Evolutionary conservation across 2,888 invertebrate genomes (phyloP), one percentile per base, ranked within the genome.

Genomic region (Epinotia demarniana): DNA sequence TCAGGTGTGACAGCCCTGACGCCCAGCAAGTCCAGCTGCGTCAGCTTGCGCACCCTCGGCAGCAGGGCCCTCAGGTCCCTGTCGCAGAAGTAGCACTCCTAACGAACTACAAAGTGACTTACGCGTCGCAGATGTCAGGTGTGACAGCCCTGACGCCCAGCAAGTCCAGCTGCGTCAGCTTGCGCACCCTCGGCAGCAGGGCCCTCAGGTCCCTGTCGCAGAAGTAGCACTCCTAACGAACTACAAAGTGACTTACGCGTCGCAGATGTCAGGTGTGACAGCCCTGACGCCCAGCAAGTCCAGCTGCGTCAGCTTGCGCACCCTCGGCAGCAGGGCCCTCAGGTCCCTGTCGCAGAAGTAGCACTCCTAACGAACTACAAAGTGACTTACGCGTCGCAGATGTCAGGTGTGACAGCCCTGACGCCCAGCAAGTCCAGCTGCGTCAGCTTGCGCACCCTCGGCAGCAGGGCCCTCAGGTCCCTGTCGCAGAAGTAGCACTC

Each of bases 341-440:
- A 99, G 89, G 87, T 98, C 97, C 8, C 96, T 93, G 87, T 98
- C 98, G 78, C 96, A 96, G 0, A 98, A 49, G 39, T 23, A 12
- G 2, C 33, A 43, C 18, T 18, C 3, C 6, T 3, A 66, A 27
- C 9, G 53, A 53, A 49, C 23, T 33, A 53, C 39, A 3, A 9
- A 63, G n/a, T 3, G 19, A 89, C 95, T 92, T 83, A 96, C 96
- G 95, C 93, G 77, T 95, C 94, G 82, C 97, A 97, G 69, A 97
- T 95, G 72, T 97, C 96, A 0, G 96, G 94, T 0, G 97, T 96
- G 57, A 98, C 96, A 64, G 96, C 96, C 78, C 97, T 92, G 9
- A 97, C 97, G 0, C 98, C 98, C 72, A 98, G 94, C 66, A 99
- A 91, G 89, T 98, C 98, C 2, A 99, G 89, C 85, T 98, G 98